These are phyloP conservation scores for Threskiornis aethiopicus DNA, from an alignment of 2,797 vertebrate genomes.

Conservation along the genomic window DNA sequence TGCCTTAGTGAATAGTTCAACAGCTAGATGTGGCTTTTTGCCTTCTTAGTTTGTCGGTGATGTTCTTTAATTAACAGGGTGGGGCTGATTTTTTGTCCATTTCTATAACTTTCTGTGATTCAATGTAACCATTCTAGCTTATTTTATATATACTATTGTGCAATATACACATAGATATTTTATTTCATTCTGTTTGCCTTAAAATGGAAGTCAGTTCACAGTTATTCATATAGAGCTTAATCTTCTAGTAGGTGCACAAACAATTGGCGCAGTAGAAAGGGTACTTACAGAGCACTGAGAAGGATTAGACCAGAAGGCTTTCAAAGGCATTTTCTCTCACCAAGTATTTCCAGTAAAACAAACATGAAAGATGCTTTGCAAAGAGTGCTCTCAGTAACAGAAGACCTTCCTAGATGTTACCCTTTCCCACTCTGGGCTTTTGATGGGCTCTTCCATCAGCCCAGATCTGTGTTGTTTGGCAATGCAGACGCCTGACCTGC, in stretches of 20 bases:
- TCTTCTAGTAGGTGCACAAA: not conserved
- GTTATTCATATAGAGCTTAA: not conserved
- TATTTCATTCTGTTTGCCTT: not conserved
- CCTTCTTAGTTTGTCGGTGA: not conserved
- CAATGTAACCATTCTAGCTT: not conserved
- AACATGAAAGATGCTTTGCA: not conserved
- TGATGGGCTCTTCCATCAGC: not conserved
- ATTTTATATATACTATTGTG: not conserved
- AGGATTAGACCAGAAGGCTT: not conserved
- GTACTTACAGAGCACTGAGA: not conserved
- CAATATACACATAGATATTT: not conserved
- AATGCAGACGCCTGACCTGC: not conserved
- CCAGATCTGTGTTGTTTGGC: fast-evolving
- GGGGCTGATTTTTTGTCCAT: not conserved
- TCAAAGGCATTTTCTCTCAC: not conserved
- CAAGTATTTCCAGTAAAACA: not conserved
- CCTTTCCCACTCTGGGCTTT: not conserved
- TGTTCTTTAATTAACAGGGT: not conserved
- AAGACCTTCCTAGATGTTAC: not conserved
- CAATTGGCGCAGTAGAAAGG: not conserved
- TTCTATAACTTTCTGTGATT: not conserved
- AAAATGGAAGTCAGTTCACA: not conserved
- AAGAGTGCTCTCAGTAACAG: not conserved
- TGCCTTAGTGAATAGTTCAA: not conserved
- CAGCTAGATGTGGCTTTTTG: not conserved